Evolutionary conservation across 2,888 invertebrate genomes (phyloP), one percentile per base, ranked within the genome.

Genomic region (Deladenus siricidicola): DNA sequence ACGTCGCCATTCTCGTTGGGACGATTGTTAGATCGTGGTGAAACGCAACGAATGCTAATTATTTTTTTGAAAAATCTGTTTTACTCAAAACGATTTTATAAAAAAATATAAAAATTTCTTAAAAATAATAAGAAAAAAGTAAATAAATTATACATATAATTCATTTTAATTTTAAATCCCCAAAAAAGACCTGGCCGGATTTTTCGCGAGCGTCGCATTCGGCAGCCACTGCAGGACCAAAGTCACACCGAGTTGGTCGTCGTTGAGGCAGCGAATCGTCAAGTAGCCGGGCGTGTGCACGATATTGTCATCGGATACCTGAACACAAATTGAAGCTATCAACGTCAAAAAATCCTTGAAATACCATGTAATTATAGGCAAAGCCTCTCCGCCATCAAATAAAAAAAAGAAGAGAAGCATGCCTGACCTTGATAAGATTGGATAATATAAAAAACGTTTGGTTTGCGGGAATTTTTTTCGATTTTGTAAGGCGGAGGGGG

Each of bases 211-310:
- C 0, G 90, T 89, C 1, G 87, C 85, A 80, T 93, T 93, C 0
- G 93, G 93, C 70, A 93, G 90, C 93, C 93, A 93, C 64, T 90
- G 90, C 2, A 93, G 84, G 68, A 90, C 87, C 14, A 93, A 82
- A 0, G 91, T 92, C 23, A 69, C 88, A 85, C 80, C 82, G 59
- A 78, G 69, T 58, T 81, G 80, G 71, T 80, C 80, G 67, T 82
- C 81, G 53, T 79, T 74, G 58, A 82, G 81, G 61, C 82, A 82
- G 52, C 88, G 87, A 48, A 93, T 86, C 0, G 90, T 89, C 71
- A 94, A 83, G 79, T 94, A 94, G 0, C 87, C 93, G 1, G 92
- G 92, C 81, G 90, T 88, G 78, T 93, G 93, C 0, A 65, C 56
- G 28, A 70, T 67, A 21, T 70, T 65, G 72, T 89, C 85, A 55